Base-by-base conservation (phyloP, 2,888 invertebrate species). In the Digitonthophagus gazella region DNA sequence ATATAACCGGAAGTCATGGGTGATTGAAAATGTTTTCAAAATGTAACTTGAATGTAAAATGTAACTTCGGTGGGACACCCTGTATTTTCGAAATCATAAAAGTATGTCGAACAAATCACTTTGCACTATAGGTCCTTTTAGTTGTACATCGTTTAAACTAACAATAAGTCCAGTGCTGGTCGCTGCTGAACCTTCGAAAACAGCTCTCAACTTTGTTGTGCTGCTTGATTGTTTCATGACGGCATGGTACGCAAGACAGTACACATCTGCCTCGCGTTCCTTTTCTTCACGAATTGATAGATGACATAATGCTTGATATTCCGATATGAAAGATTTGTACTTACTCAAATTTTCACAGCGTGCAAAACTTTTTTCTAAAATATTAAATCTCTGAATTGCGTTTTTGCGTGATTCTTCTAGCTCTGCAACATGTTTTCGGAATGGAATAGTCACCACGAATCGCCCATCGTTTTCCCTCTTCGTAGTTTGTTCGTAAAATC, bases 91-190 rank as follows among this genome's bases (percentile, higher is more conserved):
- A n/a, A n/a, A n/a, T n/a, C n/a, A n/a, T 56, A 78, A 15, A 2
- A 81, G 58, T 3, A 79, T 74, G 18, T 70, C 65, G 44, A 76
- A 72, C 2, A 81, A 70, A 18, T 78, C 77, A 3, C 75, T 73
- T 64, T 81, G 78, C 0, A 80, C 64, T 0, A 67, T 67, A 0
- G 77, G 77, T 0, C 78, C 79, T 3, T n/a, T 18, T 8, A 16
- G 8, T 58, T 58, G 58, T 16, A 58, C 18, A 14, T 58, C 58
- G 15, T 58, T 58, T 16, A 58, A 18, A 16, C 16, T 16, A 63
- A 81, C 78, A 0, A 80, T 64, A 0, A 15, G 18, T 14, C 58
- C 58, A n/a, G 14, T 57, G 16, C n/a, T 6, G 14, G 8, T 57
- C 6, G 14, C 1, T 6, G 16, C 14, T 57, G 58, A 58, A 1